Base-by-base conservation (phyloP, 2,888 invertebrate species). In the Pheosia gnoma region DNA sequence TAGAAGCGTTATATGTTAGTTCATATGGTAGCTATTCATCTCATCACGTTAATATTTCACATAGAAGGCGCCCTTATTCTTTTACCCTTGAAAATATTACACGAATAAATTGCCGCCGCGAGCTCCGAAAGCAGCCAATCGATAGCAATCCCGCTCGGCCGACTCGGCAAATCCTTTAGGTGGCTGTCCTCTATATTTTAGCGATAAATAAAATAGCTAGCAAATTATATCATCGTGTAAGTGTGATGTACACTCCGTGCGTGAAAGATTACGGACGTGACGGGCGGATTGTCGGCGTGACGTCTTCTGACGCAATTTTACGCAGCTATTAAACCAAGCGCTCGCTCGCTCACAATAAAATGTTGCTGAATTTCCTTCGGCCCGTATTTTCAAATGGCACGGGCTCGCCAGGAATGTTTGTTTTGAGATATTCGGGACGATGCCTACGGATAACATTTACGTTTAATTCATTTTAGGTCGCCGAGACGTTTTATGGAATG, bases 181-280 rank as follows among this genome's bases (percentile, higher is more conserved):
- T 63, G 63, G 63, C 54, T 74, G 65, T 67, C 72, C 66, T 61
- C 74, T 70, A 72, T 75, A 73, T 75, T 73, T 77, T 64, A 65
- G 73, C 77, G 61, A 75, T 76, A 77, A 77, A 76, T 75, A 77
- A 76, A 76, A 71, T 75, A 73, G 71, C 62, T 66, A 77, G 66
- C 75, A 82, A 81, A 82, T 80, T 79, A 82, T 80, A 82, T 80
- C 78, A 80, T 75, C 67, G 67, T 74, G 75, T 75, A 75, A 75
- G 77, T 75, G 74, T 76, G 75, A 75, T 76, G 74, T 76, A 72
- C 82, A 77, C 67, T 76, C 75, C 84, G 84, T 85, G 85, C 87
- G 87, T 82, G 82, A 84, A 83, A 79, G 86, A 87, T 88, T 85
- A 82, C 78, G 72, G 77, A 84, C 87, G 87, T 86, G 87, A 82